Evolutionary conservation across 2,888 invertebrate species (phyloP).

Genomic region (Liodrosophila aerea): DNA sequence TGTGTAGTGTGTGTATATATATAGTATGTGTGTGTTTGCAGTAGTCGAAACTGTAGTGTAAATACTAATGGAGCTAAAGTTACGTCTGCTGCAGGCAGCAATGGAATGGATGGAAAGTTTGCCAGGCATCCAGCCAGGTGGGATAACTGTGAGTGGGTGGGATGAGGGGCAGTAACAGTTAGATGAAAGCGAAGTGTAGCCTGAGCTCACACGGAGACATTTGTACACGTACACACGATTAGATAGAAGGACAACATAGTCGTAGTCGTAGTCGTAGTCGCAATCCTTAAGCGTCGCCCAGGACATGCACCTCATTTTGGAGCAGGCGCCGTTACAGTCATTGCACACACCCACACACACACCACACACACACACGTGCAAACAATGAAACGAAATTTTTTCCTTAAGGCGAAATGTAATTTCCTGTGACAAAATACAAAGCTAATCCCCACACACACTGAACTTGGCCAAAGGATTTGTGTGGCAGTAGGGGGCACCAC

Average conservation of each 20-base stretch:
- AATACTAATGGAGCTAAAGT: conserved; percentile 64
- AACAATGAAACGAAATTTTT: conserved; percentile 76
- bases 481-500: conserved; percentile 16
- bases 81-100: conserved; percentile 38
- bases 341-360: conserved; percentile 21
- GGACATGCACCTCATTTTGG: conserved; percentile 59
- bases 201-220: conserved; percentile 47
- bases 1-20: too few relatives aligned
- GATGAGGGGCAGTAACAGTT: too few relatives aligned
- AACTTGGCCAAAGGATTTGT: conserved; percentile 69
- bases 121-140: too few relatives aligned
- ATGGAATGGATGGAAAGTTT: background rate
- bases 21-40: conserved; percentile 12
- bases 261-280: conserved; percentile 21
- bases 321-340: conserved; percentile 31
- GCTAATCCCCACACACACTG: conserved; percentile 67
- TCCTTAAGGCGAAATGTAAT: conserved; percentile 77
- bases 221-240: conserved; percentile 72
- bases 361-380: conserved; percentile 25
- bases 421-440: conserved; percentile 79
- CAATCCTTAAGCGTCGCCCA: conserved; percentile 49
- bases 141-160: background rate
- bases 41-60: conserved; percentile 53
- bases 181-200: conserved; percentile 38
- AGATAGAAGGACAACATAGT: conserved; percentile 52